These are phyloP conservation scores for Philaethria dido DNA, from an alignment of 2,888 invertebrate species.

Conservation along the genomic window DNA sequence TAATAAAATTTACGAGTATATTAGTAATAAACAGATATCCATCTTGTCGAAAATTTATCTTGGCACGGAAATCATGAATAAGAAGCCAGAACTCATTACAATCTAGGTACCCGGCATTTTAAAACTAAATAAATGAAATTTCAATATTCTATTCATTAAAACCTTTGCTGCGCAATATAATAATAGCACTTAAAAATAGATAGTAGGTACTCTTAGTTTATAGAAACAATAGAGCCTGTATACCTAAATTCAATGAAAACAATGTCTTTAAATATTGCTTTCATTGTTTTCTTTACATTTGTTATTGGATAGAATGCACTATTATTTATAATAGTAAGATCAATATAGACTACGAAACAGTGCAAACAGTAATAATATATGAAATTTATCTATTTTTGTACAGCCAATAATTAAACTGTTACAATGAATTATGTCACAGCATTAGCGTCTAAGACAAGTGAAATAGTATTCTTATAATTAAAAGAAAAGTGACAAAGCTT, in stretches of 20 bases:
- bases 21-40: slow-evolving; percentile 17
- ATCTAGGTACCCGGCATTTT: not conserved
- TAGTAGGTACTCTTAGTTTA: not conserved
- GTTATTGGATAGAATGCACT: no score
- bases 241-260: not conserved
- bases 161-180: not conserved
- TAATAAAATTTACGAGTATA: slow-evolving; percentile 26
- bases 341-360: not conserved
- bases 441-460: not conserved
- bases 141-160: not conserved
- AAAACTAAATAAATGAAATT: not conserved
- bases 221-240: not conserved
- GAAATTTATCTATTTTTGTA: slow-evolving; percentile 6
- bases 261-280: no score
- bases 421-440: slow-evolving; percentile 11
- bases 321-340: not conserved
- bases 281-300: no score
- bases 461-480: slow-evolving; percentile 15
- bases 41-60: slow-evolving; percentile 29
- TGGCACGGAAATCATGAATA: slow-evolving; percentile 31
- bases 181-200: not conserved
- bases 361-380: slow-evolving; percentile 1
- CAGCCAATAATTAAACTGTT: slow-evolving; percentile 6
- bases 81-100: slow-evolving; percentile 16
- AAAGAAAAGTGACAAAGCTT: slow-evolving; percentile 25